Conservation (phyloP, 2,888 invertebrate genomes). For the Phorcus lineatus region DNA sequence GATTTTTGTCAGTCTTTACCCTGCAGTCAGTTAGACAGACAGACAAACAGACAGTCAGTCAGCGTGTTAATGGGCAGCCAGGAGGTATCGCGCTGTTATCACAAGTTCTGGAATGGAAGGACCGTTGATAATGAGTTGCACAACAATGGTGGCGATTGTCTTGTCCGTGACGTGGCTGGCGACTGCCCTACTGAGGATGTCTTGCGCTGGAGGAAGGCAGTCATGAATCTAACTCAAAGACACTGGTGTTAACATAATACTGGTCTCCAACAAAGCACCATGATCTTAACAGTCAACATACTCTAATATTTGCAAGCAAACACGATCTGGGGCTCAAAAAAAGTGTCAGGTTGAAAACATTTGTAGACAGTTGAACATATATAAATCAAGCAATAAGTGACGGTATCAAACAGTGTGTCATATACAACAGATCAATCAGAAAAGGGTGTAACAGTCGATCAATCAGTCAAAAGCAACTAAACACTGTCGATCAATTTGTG, state of each 20-base stretch:
- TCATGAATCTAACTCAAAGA: constrained; percentile 2
- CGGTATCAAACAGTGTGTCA: too few relatives aligned
- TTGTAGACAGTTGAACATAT: too few relatives aligned
- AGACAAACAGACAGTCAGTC: not conserved
- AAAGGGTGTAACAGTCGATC: too few relatives aligned
- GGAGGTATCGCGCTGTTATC: constrained; percentile 16
- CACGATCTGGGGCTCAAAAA: constrained; percentile 3
- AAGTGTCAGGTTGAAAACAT: not conserved
- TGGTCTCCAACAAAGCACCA: constrained; percentile 23
- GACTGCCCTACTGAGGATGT: not conserved
- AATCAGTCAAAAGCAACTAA: too few relatives aligned
- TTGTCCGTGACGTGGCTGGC: not conserved
- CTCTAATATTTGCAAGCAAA: not conserved
- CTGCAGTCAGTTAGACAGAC: not conserved
- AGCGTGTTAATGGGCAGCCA: not conserved
- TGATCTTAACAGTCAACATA: not conserved
- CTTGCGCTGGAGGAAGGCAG: not conserved
- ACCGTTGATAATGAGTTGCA: constrained; percentile 1
- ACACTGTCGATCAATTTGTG: too few relatives aligned
- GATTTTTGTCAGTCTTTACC: constrained; percentile 1
- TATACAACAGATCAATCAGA: too few relatives aligned
- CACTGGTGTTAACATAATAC: constrained; percentile 19
- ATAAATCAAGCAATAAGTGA: too few relatives aligned
- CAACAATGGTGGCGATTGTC: constrained; percentile 7
- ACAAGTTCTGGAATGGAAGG: constrained; percentile 19